Evolutionary conservation across 2,888 invertebrate species (phyloP).

Genomic region (Argyresthia albistria): DNA sequence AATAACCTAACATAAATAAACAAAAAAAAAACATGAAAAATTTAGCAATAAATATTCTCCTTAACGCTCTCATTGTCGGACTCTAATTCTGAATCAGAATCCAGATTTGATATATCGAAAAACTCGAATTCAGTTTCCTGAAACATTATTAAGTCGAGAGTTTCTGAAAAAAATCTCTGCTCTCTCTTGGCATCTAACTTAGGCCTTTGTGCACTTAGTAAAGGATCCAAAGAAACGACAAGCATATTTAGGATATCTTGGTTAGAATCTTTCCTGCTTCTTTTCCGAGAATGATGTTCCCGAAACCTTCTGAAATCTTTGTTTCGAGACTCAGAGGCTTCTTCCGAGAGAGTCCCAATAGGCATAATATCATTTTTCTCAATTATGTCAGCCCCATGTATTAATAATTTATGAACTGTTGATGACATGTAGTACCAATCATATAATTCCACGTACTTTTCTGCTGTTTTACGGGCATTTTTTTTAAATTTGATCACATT

Average conservation of each 20-base stretch:
- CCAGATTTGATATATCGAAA: too few species aligned
- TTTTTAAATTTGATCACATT: constrained; percentile 10
- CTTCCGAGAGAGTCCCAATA: constrained; percentile 10
- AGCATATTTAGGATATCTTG: neutral
- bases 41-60: too few species aligned
- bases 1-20: too few species aligned
- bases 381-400: constrained; percentile 13
- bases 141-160: too few species aligned
- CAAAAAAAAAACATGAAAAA: too few species aligned
- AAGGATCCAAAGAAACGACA: too few species aligned
- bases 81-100: too few species aligned
- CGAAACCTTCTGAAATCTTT: constrained; percentile 6
- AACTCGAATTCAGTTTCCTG: too few species aligned
- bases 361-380: constrained; percentile 9
- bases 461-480: constrained; percentile 8
- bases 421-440: constrained; percentile 13
- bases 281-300: neutral
- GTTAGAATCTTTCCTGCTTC: neutral
- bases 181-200: too few species aligned
- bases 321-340: constrained; percentile 3
- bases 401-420: constrained; percentile 12
- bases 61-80: too few species aligned
- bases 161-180: too few species aligned
- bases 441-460: constrained; percentile 12
- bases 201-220: too few species aligned